Evolutionary conservation across 2,113 vertebrate genomes (phyloP).

Genomic region (Alligator sinensis): DNA sequence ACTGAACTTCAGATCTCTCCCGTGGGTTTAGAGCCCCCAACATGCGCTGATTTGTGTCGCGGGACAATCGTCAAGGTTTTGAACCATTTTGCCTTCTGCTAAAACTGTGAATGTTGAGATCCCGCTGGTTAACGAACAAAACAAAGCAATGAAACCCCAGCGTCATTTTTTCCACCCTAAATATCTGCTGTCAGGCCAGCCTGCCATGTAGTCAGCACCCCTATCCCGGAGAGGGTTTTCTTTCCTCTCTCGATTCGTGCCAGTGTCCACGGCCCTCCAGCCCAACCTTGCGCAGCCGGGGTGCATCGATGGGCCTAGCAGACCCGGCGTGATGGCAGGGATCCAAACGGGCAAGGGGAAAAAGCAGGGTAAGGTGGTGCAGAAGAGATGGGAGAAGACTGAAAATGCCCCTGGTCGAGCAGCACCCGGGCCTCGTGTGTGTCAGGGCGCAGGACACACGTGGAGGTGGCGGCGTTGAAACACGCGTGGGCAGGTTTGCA

Average conservation of each 20-base stretch:
- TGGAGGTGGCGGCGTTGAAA: too few species aligned
- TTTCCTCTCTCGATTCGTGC: too few species aligned
- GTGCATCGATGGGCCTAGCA: background rate
- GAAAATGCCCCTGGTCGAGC: too few species aligned
- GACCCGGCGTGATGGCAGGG: background rate
- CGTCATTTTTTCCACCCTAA: background rate
- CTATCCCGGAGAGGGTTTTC: background rate
- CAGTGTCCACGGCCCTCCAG: background rate
- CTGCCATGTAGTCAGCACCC: background rate
- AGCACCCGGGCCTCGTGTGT: too few species aligned
- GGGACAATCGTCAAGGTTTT: background rate
- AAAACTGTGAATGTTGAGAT: background rate
- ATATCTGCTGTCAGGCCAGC: background rate
- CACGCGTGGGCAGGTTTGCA: too few species aligned
- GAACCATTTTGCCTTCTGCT: too few species aligned
- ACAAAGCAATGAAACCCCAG: rapidly evolving
- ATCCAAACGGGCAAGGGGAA: background rate
- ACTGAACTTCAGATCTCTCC: too few species aligned
- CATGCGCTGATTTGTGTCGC: background rate
- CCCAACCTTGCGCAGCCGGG: background rate
- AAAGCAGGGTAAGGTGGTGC: background rate
- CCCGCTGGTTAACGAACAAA: background rate
- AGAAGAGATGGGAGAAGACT: background rate
- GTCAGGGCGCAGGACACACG: too few species aligned
- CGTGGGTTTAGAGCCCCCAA: too few species aligned